Base-by-base conservation (phyloP, 2,888 invertebrate genomes). In the Machimus atricapillus region DNA sequence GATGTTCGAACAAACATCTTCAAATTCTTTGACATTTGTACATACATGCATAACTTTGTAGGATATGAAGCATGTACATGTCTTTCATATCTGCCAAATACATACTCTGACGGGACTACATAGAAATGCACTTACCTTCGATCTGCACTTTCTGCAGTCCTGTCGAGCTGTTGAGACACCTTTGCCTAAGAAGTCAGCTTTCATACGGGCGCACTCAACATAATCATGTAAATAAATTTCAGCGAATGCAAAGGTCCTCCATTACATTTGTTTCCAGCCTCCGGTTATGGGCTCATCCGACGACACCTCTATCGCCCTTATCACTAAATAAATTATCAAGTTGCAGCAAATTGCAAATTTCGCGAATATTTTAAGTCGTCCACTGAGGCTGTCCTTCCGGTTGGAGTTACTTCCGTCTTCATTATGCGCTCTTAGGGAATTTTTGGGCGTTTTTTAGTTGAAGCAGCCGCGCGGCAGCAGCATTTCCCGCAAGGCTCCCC, bases 141-240 rank as follows among this genome's bases (percentile, higher is more conserved):
- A 14, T 9, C 46, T 56, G 46, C 52, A 19, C 52, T 37, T 16
- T 56, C 46, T 31, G 9, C 52, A 16, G 23, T 8, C 23, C 74
- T 74, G 74, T 2, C 0, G 78, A 19, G 12, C 56, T 37, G 2
- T 23, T 2, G 16, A 9, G 19, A 7, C 46, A n/a, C 31, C 81
- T 27, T 23, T 58, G 66, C 23, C 12, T 12, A 1, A 43, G 58
- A 37, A 66, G 56, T n/a, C 46, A 16, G 4, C 3, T 31, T 81
- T 56, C 19, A 77, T 77, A 34, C 5, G 3, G 74, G 34, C 9
- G 31, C 40, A 40, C 58, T 34, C 34, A 3, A 37, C 34, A 58
- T 82, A 82, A 82, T 82, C 82, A 82, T 82, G 82, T n/a, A 81
- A 81, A 81, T 81, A 82, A 82, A 58, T 82, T 82, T 82, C 19